Base-by-base conservation (phyloP, 2,113 vertebrate genomes). In the Corythornis cristatus region DNA sequence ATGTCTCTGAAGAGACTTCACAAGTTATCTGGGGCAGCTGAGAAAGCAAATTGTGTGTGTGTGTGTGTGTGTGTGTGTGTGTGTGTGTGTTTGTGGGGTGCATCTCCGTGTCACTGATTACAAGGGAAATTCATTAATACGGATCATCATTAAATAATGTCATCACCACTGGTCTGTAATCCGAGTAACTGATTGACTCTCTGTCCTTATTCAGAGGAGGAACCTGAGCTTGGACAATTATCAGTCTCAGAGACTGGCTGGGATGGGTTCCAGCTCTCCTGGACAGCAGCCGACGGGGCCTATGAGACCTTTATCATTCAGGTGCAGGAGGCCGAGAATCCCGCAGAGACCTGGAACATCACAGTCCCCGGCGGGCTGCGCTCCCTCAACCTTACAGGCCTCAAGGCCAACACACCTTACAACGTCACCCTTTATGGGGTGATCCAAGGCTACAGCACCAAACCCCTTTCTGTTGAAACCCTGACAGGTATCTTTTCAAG, bases 181-280 rank as follows among this genome's bases (percentile, higher is more conserved):
- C 58, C 21, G 22, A 93, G 76, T 96, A 96, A 98, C 93, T 42
- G 22, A 78, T 29, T 91, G 62, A 43, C 84, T 97, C 94, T 98
- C 83, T 98, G 90, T 98, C 96, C 96, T 98, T 97, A 95, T 98
- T 93, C 97, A 99, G 99, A 98, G 94, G 96, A 98, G 96, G 98
- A 98, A 95, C 98, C 98, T 35, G 93, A 96, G 90, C 97, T 99
- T 95, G 98, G 98, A 80, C 92, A 97, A n/a, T 72, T 99, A 28
- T 97, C 97, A 2, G 94, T 99, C 37, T 97, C 98, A 18, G 53
- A 98, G 29, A 91, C 99, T 91, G 98, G 98, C 92, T 99, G 99
- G 98, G 98, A 99, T 95, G 97, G 98, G 97, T 98, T 99, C 98
- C 98, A 95, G 89, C 96, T 99, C 97, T 98, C 98, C 97, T 99